These are phyloP conservation scores for Stenodera caucasica DNA, from an alignment of 2,888 invertebrate genomes.

Conservation along the genomic window DNA sequence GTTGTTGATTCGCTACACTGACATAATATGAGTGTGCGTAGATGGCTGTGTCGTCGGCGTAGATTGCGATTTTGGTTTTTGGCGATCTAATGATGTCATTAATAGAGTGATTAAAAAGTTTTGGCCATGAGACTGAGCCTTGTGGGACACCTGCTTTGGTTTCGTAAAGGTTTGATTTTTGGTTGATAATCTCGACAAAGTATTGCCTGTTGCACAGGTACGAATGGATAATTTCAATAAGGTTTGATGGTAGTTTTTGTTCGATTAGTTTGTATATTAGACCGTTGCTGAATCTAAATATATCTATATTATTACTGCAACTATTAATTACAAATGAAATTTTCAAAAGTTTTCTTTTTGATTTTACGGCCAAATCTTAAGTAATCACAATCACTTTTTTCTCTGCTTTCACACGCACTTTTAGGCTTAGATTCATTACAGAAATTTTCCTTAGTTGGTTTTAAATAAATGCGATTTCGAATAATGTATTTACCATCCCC, in stretches of 20 bases:
- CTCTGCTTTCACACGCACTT: too few relatives aligned
- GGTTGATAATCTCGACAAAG: slow-evolving; percentile 30
- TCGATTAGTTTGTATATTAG: slow-evolving; percentile 36
- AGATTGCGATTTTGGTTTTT: slow-evolving; percentile 26
- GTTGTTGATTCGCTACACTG: slow-evolving; percentile 12
- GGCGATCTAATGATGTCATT: slow-evolving; percentile 19
- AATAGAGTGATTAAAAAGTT: slow-evolving; percentile 22
- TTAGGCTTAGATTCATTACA: too few relatives aligned
- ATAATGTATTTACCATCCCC: too few relatives aligned
- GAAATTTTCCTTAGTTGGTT: too few relatives aligned
- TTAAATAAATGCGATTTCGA: too few relatives aligned
- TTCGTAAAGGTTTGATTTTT: slow-evolving; percentile 21
- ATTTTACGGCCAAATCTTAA: too few relatives aligned
- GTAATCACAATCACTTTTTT: too few relatives aligned
- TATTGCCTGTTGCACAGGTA: slow-evolving; percentile 34
- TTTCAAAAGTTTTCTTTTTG: too few relatives aligned
- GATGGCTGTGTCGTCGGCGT: slow-evolving; percentile 30
- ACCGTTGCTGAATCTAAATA: slow-evolving; percentile 41
- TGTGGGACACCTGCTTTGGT: slow-evolving; percentile 42
- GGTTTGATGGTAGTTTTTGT: slow-evolving; percentile 27
- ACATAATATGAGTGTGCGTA: slow-evolving; percentile 19
- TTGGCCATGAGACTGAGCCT: slow-evolving; percentile 27
- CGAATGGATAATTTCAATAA: slow-evolving; percentile 32
- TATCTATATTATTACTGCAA: too few relatives aligned
- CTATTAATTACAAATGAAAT: too few relatives aligned